Evolutionary conservation across 1,140 invertebrate species (phyloP).

Genomic region (Rhopalosiphum padi): DNA sequence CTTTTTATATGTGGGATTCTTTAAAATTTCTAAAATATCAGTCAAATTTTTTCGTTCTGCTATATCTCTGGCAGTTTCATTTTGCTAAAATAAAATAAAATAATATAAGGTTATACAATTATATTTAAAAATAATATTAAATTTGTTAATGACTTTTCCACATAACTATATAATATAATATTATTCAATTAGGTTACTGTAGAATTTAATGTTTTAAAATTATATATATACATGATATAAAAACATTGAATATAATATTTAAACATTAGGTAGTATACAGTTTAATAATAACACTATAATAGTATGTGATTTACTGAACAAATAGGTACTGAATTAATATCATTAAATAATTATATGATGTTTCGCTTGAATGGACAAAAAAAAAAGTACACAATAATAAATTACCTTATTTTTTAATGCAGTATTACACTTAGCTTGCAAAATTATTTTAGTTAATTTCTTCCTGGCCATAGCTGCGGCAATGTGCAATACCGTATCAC

Average conservation of each 20-base stretch:
- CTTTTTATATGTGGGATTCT: slow-evolving; percentile 60
- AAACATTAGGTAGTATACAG: background rate
- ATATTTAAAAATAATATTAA: background rate
- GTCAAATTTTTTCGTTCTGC: slow-evolving; percentile 83
- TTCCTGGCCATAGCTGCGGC: slow-evolving; percentile 90
- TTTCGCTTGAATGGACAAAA: background rate
- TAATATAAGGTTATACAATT: background rate
- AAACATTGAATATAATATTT: background rate
- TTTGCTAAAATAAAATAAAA: slow-evolving; percentile 69
- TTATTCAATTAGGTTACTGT: background rate
- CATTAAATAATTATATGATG: slow-evolving; percentile 2
- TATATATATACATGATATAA: background rate
- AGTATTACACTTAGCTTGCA: slow-evolving; percentile 85
- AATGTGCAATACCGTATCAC: slow-evolving; percentile 92
- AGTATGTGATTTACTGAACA: background rate
- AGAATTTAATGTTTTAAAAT: background rate
- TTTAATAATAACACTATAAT: background rate
- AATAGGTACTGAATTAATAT: background rate
- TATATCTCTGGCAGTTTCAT: slow-evolving; percentile 89
- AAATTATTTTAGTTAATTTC: slow-evolving; percentile 88
- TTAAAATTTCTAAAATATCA: slow-evolving; percentile 82
- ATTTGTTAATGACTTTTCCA: background rate
- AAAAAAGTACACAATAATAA: background rate
- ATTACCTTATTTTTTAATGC: slow-evolving; percentile 79
- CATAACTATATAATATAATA: background rate